Evolutionary conservation across 1,140 invertebrate species (phyloP).

Genomic region (Tenebrio molitor): DNA sequence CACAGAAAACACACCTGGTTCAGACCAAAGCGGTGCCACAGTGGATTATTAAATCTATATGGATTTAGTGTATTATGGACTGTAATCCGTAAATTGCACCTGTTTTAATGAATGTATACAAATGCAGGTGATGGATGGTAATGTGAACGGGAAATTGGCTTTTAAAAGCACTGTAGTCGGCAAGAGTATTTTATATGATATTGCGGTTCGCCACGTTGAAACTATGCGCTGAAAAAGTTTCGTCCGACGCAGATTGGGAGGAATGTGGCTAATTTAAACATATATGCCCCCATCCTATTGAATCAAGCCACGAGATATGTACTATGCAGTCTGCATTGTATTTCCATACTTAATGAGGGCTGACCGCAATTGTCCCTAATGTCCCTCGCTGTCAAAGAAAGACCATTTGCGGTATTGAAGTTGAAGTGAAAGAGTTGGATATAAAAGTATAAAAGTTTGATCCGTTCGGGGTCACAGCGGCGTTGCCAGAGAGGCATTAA

Average conservation of each 20-base stretch:
- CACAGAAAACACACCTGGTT: constrained; percentile 50
- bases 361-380: constrained; percentile 39
- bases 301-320: constrained; percentile 32
- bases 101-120: constrained; percentile 49
- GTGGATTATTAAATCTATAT: constrained; percentile 52
- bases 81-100: constrained; percentile 49
- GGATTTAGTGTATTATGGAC: constrained; percentile 48
- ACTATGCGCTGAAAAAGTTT: background rate
- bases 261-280: constrained; percentile 14
- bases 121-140: constrained; percentile 32
- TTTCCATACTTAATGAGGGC: constrained; percentile 50
- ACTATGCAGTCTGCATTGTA: constrained; percentile 33
- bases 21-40: constrained; percentile 8
- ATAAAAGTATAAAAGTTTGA: constrained; percentile 34
- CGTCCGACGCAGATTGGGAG: background rate
- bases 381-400: background rate
- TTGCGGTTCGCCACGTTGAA: background rate
- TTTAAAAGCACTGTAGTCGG: constrained; percentile 26
- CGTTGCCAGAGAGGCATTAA: constrained; percentile 50
- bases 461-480: constrained; percentile 30
- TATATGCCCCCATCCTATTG: constrained; percentile 41
- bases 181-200: no score
- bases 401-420: background rate
- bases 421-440: constrained; percentile 5
- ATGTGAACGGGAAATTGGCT: constrained; percentile 8